Evolutionary conservation across 2,888 invertebrate genomes (phyloP), one percentile per base, ranked within the genome.

Genomic region (Pristionchus japonicus): DNA sequence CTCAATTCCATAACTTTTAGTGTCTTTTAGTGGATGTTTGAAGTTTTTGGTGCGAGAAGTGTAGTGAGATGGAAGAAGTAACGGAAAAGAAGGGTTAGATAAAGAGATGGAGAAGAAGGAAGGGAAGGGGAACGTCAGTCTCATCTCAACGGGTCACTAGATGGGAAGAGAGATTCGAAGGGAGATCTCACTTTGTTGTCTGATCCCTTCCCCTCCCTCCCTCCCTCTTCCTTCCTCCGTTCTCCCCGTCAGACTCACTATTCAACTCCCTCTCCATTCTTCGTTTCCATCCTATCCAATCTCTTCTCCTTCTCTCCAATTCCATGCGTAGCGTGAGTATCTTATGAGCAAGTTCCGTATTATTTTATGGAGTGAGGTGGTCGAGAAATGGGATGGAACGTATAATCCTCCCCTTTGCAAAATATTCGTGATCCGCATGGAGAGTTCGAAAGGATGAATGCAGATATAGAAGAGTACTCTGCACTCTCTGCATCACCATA

Each of bases 1-100:
- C 67, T 67, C 67, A 67, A 61, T 67, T 67, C 67, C 67, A 67
- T 31, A 67, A 67, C 31, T 67, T 74, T 74, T 74, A 74, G 40
- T 40, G 37, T 31, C 74, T 61, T 1, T 74, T 74, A 23, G 11
- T 34, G 67, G 27, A 40, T 40, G 20, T 74, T 74, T 40, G 37
- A 74, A 37, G 40, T 23, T 40, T 74, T 37, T 74, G 20, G 40
- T 74, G 74, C 23, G 40, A 74, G 43, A 40, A 40, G 74, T 74
- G 40, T 40, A 74, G 74, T 43, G 74, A 40, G 74, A 74, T 40
- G 74, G 74, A 74, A 74, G 74, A 74, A 74, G 37, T 9, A 74
- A 23, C 1, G 40, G 74, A 31, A 74, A 74, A n/a, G n/a, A n/a
- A n/a, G n/a, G 27, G 27, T 1, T 27, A 31, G 64, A 64, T n/a